Evolutionary conservation across 2,797 vertebrate genomes (phyloP).

Genomic region (Coreius guichenoti): DNA sequence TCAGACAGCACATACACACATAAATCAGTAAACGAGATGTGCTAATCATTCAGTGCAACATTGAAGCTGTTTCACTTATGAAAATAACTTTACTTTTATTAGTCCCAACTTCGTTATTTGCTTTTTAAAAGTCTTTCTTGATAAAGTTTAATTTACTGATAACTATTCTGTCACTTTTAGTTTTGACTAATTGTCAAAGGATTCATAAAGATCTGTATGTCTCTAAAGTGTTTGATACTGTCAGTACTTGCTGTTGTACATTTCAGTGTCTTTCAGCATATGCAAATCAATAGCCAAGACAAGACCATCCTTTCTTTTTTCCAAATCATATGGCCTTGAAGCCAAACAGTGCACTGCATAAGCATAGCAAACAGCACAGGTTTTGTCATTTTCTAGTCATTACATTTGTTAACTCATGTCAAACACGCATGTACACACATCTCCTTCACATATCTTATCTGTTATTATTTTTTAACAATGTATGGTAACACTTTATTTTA

Average conservation of each 20-base stretch:
- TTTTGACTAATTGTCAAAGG: too few relatives aligned
- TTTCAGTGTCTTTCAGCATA: not conserved
- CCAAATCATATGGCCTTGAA: not conserved
- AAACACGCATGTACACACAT: not conserved
- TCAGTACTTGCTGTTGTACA: not conserved
- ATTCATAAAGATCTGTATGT: not conserved
- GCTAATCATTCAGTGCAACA: not conserved
- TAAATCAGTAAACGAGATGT: not conserved
- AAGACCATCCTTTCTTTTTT: not conserved
- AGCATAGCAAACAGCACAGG: not conserved
- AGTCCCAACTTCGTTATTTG: too few relatives aligned
- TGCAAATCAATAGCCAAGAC: not conserved
- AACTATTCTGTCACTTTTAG: not conserved
- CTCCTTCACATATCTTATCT: not conserved
- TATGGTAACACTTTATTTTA: not conserved
- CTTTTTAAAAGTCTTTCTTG: not conserved
- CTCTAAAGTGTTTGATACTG: not conserved
- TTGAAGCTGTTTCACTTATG: not conserved
- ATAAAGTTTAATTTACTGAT: not conserved
- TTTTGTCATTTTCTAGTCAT: not conserved
- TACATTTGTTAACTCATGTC: too few relatives aligned
- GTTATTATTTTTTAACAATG: slow-evolving; percentile 16
- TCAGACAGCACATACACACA: not conserved
- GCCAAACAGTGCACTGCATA: not conserved
- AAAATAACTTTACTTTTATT: not conserved